Base-by-base conservation (phyloP, 2,888 invertebrate species). In the Leptothorax acervorum region DNA sequence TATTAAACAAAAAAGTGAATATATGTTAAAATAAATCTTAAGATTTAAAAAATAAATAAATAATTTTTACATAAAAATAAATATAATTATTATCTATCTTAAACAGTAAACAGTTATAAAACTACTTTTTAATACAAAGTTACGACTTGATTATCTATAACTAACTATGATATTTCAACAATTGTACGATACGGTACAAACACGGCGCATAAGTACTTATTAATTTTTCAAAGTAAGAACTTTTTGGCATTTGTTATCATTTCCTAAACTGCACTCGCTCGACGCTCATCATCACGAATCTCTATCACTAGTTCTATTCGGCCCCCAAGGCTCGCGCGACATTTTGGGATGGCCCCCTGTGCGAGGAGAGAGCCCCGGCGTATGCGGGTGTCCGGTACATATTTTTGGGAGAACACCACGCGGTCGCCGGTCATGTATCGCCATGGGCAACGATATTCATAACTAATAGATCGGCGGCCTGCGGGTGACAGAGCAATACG, bases 401-500 rank as follows among this genome's bases (percentile, higher is more conserved):
- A 93, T 93, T 94, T 93, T 93, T 88, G 93, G 93, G 91, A 89
- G 92, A 91, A 89, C 90, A 91, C 86, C 86, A 88, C 88, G 89
- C 89, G 86, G 87, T 70, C 87, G 87, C 87, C 87, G 92, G 91
- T 91, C 94, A 91, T 94, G 94, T 94, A 94, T 93, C 94, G 94
- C 94, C 93, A 92, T 93, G 92, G 94, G 94, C 94, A 94, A 94
- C 94, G 93, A 90, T 94, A 94, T 94, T 93, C 93, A 94, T 94
- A 94, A 94, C 94, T 94, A 94, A 94, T 94, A 94, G 94, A 94
- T 94, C 93, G 94, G 92, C 93, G 92, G 92, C 90, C 91, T 88
- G 88, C 89, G 93, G 92, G 93, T 94, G 94, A 94, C 94, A 94
- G 94, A 94, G 94, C 94, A 93, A 94, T 94, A 94, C 93, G 93